These are phyloP conservation scores for Diacarnus erythraeanus DNA, from an alignment of 37 sponge, comb jelly and placozoan species.

Conservation along the genomic window DNA sequence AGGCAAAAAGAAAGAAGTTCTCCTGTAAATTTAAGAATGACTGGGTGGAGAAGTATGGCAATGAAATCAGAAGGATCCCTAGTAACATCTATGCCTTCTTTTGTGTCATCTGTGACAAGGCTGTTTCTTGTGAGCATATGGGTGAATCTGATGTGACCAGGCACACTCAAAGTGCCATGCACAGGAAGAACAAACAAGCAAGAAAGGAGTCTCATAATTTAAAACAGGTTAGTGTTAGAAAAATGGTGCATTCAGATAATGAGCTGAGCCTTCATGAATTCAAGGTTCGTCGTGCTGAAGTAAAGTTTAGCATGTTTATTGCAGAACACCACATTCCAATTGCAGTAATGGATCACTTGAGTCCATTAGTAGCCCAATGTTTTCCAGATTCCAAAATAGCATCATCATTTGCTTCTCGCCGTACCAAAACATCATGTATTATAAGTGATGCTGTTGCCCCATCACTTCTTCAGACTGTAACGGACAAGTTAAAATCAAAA, in stretches of 20 bases:
- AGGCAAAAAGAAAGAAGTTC: too few relatives aligned
- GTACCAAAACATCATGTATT: background rate
- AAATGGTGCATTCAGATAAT: too few relatives aligned
- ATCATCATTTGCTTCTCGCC: background rate
- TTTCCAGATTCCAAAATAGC: background rate
- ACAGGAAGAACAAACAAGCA: too few relatives aligned
- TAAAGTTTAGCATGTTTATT: background rate
- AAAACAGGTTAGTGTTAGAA: too few relatives aligned
- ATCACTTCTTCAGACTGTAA: too few relatives aligned
- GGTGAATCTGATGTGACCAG: slow-evolving; percentile 3
- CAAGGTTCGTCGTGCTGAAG: slow-evolving; percentile 1
- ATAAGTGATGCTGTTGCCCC: background rate
- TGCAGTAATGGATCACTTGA: slow-evolving; percentile 5
- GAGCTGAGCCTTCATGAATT: too few relatives aligned
- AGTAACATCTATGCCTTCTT: slow-evolving; percentile 1
- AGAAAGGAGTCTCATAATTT: too few relatives aligned
- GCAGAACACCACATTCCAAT: slow-evolving; percentile 8
- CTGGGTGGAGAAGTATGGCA: slow-evolving; percentile 3
- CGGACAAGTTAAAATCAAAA: background rate
- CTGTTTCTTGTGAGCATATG: background rate
- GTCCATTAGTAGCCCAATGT: background rate
- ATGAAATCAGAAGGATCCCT: slow-evolving; percentile 7
- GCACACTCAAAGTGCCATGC: too few relatives aligned
- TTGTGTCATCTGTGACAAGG: background rate
- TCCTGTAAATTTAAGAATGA: too few relatives aligned